These are phyloP conservation scores for Drosophila pegasa DNA, from an alignment of 2,888 invertebrate genomes.

Conservation along the genomic window DNA sequence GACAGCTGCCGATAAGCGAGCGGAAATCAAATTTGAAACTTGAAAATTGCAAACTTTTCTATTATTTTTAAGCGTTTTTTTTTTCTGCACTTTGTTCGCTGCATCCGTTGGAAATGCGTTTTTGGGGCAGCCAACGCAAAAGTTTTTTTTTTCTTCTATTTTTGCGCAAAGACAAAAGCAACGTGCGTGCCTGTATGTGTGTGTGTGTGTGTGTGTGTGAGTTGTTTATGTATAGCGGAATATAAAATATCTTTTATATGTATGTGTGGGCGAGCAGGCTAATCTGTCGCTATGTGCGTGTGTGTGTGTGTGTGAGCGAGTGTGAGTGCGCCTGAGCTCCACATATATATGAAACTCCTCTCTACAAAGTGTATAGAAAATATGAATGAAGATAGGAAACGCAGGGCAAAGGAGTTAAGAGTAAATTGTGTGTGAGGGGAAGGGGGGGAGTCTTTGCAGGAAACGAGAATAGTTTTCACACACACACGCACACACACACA, in stretches of 20 bases:
- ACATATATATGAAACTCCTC: constrained; percentile 55
- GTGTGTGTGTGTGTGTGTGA: constrained; percentile 25
- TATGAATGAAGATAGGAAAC: constrained; percentile 72
- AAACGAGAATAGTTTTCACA: constrained; percentile 45
- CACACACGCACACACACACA: constrained; percentile 22
- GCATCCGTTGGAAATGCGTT: constrained; percentile 43
- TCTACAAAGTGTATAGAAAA: constrained; percentile 78
- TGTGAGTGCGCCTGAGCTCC: constrained; percentile 68
- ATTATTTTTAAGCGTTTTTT: constrained; percentile 27
- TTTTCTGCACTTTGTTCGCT: constrained; percentile 7
- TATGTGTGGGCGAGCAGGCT: constrained; percentile 32
- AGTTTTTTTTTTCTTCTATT: constrained; percentile 30
- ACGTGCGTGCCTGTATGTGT: constrained; percentile 11
- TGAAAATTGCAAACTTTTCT: constrained; percentile 58
- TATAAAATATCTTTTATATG: constrained; percentile 41
- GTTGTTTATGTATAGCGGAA: constrained; percentile 69
- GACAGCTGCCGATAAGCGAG: constrained; percentile 62
- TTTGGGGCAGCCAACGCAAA: constrained; percentile 51
- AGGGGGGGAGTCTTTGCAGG: constrained; percentile 16
- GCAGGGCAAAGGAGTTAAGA: constrained; percentile 48
- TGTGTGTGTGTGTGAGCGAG: constrained; percentile 23
- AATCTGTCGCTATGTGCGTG: constrained; percentile 37
- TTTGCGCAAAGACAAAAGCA: constrained; percentile 31
- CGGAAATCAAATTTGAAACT: constrained; percentile 71
- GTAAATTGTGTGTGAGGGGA: constrained; percentile 25